Percentiles rank a stretch among this genome's conserved stretches.
Conservation (phyloP, 2,888 invertebrate genomes). For the Mythimna lalbum region DNA sequence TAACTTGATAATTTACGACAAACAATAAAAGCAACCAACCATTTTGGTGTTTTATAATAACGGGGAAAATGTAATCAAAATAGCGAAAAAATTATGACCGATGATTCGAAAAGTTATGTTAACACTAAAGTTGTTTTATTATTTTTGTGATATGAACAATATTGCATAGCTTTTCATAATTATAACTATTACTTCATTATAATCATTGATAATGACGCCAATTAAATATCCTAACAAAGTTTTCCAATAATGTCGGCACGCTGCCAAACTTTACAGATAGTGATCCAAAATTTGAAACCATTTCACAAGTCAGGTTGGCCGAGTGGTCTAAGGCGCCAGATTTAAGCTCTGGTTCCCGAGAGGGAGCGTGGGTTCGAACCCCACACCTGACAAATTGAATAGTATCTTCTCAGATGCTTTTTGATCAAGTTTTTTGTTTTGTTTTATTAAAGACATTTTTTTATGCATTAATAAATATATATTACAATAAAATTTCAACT, state of each 20-base stretch:
- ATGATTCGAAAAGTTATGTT: neutral
- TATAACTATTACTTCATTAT: neutral
- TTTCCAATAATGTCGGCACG: constrained; percentile 30
- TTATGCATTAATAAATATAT: neutral
- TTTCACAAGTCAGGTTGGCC: constrained; percentile 92
- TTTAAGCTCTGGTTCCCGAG: constrained; percentile 95
- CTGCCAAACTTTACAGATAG: constrained; percentile 44
- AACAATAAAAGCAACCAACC: neutral
- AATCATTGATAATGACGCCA: neutral
- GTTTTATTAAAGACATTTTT: neutral
- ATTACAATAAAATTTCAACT: too few relatives aligned
- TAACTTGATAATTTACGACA: neutral
- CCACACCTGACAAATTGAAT: constrained; percentile 92
- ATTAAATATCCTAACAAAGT: neutral
- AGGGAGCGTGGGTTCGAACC: constrained; percentile 96
- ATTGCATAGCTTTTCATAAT: neutral
- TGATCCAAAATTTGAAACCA: constrained; percentile 41
- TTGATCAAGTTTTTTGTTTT: neutral
- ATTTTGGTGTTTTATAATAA: neutral
- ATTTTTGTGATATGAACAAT: neutral
- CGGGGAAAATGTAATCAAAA: too few relatives aligned
- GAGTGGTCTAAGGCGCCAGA: constrained; percentile 96
- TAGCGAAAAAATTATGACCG: too few relatives aligned
- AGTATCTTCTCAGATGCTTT: constrained; percentile 1
- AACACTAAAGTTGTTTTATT: neutral